Base-by-base conservation (phyloP, 2,888 invertebrate genomes). In the Hypselothyrea guttata region DNA sequence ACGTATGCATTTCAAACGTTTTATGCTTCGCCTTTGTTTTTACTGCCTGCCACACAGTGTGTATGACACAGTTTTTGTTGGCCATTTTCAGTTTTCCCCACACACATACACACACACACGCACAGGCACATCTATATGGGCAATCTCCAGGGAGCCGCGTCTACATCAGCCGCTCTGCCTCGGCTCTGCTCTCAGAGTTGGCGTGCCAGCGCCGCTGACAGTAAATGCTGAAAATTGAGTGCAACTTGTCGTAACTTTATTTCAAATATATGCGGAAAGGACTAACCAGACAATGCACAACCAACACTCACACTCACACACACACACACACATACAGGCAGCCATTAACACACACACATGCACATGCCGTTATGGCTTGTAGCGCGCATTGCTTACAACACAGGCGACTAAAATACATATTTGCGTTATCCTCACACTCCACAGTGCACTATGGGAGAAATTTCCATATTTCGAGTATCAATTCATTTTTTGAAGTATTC, bases 161-260 rank as follows among this genome's bases (percentile, higher is more conserved):
- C 8, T 31, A 3, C 18, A 4, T 28, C 45, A 27, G 44, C 13
- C 31, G 31, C 13, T 9, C 7, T 8, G 31, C 22, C 33, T 49
- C 16, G 49, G 44, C 42, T 57, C n/a, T n/a, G n/a, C n/a, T n/a
- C 18, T 27, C 22, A 22, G 64, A 35, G 62, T 51, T 74, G 81
- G 63, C 73, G 62, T 73, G 81, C 74, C 69, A 60, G 69, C 53
- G 51, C 68, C 68, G 72, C 69, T 79, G 83, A 74, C 86, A 84
- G 75, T 83, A 79, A 86, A 84, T 85, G 86, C 70, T 85, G 77
- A 79, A 85, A 84, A 86, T 82, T 84, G 85, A 81, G 75, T 79
- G 86, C 85, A 84, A 84, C 84, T 86, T 78, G 78, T 79, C 86
- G 76, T 75, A 86, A 84, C 74, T 83, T 83, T 82, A 73, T 82